Percentiles rank a stretch among this genome's conserved stretches.
These are phyloP conservation scores for Ecdyonurus torrentis DNA, from an alignment of 2,888 invertebrate genomes.

Conservation along the genomic window DNA sequence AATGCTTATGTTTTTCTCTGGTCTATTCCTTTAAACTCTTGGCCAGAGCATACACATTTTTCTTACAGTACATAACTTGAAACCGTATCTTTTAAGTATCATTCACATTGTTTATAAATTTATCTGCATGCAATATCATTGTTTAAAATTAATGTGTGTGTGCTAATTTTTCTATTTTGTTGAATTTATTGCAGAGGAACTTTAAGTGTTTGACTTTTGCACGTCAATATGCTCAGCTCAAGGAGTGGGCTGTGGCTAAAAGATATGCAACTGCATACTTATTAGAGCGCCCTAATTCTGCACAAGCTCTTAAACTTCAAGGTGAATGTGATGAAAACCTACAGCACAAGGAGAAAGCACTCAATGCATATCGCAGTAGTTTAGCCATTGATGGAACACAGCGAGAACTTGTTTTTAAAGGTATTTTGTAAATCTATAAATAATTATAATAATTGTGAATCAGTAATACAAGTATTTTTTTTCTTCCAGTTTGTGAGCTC, in stretches of 20 bases:
- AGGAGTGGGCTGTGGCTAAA: background rate
- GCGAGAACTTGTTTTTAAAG: background rate
- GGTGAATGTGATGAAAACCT: conserved; percentile 1
- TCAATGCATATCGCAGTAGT: background rate
- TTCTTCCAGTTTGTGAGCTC: background rate
- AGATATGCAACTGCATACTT: background rate
- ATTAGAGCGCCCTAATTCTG: background rate
- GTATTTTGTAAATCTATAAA: no score
- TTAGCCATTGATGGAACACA: background rate
- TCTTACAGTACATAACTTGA: no score
- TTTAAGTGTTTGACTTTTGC: background rate
- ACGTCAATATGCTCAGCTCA: background rate
- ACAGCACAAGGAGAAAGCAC: background rate
- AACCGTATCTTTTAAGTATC: no score
- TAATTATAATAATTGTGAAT: no score
- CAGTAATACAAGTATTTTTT: background rate
- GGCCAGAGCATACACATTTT: no score
- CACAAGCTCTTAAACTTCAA: background rate
- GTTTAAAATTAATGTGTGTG: background rate
- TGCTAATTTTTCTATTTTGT: background rate
- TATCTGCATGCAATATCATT: no score
- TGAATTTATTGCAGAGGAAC: background rate
- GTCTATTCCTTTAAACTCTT: no score
- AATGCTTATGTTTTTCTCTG: no score
- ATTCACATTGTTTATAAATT: no score